Percentiles rank a stretch among this genome's conserved stretches.
Conservation (phyloP, 1,140 invertebrate genomes). For the Sesamia nonagrioides region DNA sequence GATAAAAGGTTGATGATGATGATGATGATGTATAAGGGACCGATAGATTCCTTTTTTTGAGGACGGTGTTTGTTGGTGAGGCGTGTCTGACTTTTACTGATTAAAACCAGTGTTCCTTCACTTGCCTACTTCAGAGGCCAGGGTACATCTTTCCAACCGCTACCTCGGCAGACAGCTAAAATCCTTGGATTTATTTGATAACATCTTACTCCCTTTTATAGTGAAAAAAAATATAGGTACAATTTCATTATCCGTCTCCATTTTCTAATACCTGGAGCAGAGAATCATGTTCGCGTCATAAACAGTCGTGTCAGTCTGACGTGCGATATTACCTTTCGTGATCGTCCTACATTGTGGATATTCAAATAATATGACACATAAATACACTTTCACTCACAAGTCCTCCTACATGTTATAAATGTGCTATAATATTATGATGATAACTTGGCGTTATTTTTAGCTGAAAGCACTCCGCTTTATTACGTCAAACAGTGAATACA, state of each 20-base stretch:
- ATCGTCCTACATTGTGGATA: neutral
- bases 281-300: neutral
- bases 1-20: too few relatives aligned
- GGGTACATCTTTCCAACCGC: too few relatives aligned
- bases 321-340: conserved; percentile 23
- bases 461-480: conserved; percentile 21
- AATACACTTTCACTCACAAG: conserved; percentile 7
- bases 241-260: neutral
- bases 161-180: neutral
- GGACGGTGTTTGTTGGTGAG: too few relatives aligned
- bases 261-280: conserved; percentile 9
- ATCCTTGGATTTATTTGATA: neutral
- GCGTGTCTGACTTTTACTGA: too few relatives aligned
- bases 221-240: neutral
- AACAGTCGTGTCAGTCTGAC: conserved; percentile 6
- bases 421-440: conserved; percentile 38
- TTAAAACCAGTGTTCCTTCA: too few relatives aligned
- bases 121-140: too few relatives aligned
- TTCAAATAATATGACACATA: conserved; percentile 30
- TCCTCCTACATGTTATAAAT: conserved; percentile 11
- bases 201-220: neutral
- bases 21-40: too few relatives aligned
- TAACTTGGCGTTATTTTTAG: conserved; percentile 36
- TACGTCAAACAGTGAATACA: conserved; percentile 15
- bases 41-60: too few relatives aligned